These are phyloP conservation scores for Zygogramma bicolorata DNA, from an alignment of 2,888 invertebrate genomes.

Conservation along the genomic window DNA sequence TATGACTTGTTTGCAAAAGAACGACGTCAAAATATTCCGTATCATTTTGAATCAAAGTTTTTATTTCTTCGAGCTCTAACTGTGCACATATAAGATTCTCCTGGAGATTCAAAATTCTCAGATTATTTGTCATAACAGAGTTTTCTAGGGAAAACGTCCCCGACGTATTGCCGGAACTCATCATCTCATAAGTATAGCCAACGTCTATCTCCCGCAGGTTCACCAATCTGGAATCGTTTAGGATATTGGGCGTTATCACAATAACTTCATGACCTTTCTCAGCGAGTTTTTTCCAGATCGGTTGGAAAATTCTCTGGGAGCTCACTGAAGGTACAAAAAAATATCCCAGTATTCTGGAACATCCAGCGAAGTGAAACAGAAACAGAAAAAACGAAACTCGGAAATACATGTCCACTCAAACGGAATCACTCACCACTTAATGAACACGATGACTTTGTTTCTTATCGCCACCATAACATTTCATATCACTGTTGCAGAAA, in stretches of 20 bases:
- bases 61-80: background rate
- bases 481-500: no score
- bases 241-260: constrained; percentile 47
- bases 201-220: constrained; percentile 51
- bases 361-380: background rate
- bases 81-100: background rate
- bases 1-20: background rate
- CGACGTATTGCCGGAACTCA: background rate
- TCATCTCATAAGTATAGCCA: constrained; percentile 27
- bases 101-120: background rate
- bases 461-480: no score
- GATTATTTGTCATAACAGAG: background rate
- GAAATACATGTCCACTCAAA: background rate
- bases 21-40: background rate
- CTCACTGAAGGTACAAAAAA: constrained; percentile 28
- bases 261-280: constrained; percentile 47
- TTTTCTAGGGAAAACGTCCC: background rate
- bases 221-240: constrained; percentile 40
- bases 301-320: constrained; percentile 43
- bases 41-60: background rate
- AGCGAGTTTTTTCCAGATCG: constrained; percentile 48
- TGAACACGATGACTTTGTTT: no score
- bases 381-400: background rate
- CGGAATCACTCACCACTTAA: background rate
- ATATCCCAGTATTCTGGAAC: constrained; percentile 17